Evolutionary conservation across 2,113 vertebrate species (phyloP).

Genomic region (Aldabrachelys gigantea): DNA sequence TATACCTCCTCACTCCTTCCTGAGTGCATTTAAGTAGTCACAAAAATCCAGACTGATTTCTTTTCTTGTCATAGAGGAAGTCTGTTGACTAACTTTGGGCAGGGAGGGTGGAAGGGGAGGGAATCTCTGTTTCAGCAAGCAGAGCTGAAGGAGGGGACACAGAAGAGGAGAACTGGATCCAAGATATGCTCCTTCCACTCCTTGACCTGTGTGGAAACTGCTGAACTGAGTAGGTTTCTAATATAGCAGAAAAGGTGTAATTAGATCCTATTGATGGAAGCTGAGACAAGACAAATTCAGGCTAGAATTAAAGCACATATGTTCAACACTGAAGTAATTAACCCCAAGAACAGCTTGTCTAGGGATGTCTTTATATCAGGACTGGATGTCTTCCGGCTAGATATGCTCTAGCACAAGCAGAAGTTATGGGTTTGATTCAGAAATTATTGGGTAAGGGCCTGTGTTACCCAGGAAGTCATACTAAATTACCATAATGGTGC

Average conservation of each 20-base stretch:
- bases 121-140: no score
- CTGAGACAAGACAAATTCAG: background rate
- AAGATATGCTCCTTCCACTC: no score
- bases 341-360: background rate
- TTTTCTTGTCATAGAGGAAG: no score
- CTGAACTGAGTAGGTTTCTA: background rate
- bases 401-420: background rate
- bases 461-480: background rate
- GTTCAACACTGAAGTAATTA: background rate
- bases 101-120: no score
- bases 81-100: background rate
- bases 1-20: no score
- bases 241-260: background rate
- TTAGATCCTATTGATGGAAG: background rate
- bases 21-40: no score
- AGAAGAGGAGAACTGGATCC: no score
- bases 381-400: background rate
- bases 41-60: no score
- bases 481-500: background rate
- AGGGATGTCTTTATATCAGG: background rate
- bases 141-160: no score
- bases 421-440: no score
- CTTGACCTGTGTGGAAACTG: no score
- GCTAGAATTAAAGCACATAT: background rate
- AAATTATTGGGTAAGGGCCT: no score